phyloP scores from a whole-genome alignment of 2,797 vertebrate species.

The Meriones psammophilus region DNA sequence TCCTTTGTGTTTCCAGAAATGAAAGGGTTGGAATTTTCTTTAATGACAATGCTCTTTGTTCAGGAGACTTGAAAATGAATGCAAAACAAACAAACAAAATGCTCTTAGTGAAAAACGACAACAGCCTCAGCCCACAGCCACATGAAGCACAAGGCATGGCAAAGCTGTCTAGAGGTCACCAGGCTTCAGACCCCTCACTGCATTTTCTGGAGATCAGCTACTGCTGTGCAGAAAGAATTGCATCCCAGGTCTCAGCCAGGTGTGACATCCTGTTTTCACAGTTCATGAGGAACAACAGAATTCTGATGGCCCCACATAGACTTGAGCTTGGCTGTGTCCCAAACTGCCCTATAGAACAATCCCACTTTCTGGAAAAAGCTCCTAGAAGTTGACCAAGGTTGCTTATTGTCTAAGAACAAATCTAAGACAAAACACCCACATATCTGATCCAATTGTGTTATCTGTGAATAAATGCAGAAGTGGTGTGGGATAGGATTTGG shows the following conservation, averaged over 20 bases:
- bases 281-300: background rate
- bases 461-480: background rate
- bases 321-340: background rate
- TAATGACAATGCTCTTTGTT: constrained; percentile 33
- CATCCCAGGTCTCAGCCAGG: background rate
- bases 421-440: background rate
- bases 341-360: background rate
- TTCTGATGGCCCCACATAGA: background rate
- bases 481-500: background rate
- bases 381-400: background rate
- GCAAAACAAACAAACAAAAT: background rate
- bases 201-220: background rate
- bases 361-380: background rate
- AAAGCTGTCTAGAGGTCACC: background rate
- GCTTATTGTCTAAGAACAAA: background rate
- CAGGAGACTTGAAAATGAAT: background rate
- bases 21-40: background rate
- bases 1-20: background rate
- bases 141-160: background rate
- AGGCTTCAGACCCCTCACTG: background rate
- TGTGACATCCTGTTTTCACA: background rate
- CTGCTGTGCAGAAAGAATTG: background rate
- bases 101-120: background rate
- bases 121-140: background rate
- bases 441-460: background rate